Base-by-base conservation (phyloP, 2,797 vertebrate species). In the Hydrolagus colliei region DNA sequence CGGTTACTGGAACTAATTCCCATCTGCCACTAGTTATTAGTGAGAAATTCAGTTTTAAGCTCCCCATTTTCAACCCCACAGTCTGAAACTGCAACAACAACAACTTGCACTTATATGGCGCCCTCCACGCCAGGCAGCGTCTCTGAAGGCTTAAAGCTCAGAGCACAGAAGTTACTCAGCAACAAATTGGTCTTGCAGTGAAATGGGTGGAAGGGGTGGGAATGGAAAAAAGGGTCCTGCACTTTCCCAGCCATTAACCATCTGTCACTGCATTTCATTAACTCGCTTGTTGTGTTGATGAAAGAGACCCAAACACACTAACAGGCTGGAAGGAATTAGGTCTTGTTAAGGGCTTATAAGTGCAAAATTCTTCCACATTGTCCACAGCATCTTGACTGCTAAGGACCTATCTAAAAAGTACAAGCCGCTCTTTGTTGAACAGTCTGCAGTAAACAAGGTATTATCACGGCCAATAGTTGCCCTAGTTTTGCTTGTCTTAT, bases 221-320 rank as follows among this genome's bases (percentile, higher is more conserved):
- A 90, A 93, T 94, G 95, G 93, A 94, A 89, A 90, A 90, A 91
- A 89, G 89, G 93, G 92, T 93, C 27, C 93, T 93, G 91, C 90
- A 93, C 91, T 94, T 95, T 94, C 93, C 94, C 94, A 95, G 92
- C 93, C 93, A 93, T 94, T 92, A 92, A 88, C 93, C 94, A 94
- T 93, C 93, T 94, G 94, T 93, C 91, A 93, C 90, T 0, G 92
- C 91, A 92, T 93, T 93, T 93, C 93, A 94, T 94, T 94, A 95
- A 93, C 92, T 91, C 88, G 87, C 84, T 68, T 88, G 85, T 92
- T 91, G 91, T 90, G 76, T 91, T 92, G 91, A 93, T 94, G 92
- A 94, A 94, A 94, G 92, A 89, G 75, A 88, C 90, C 92, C 91
- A 92, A 93, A 92, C 91, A 92, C 92, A 90, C 91, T 92, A 91